Conservation (phyloP, 2,113 vertebrate species). For the Orthonyx spaldingii region DNA sequence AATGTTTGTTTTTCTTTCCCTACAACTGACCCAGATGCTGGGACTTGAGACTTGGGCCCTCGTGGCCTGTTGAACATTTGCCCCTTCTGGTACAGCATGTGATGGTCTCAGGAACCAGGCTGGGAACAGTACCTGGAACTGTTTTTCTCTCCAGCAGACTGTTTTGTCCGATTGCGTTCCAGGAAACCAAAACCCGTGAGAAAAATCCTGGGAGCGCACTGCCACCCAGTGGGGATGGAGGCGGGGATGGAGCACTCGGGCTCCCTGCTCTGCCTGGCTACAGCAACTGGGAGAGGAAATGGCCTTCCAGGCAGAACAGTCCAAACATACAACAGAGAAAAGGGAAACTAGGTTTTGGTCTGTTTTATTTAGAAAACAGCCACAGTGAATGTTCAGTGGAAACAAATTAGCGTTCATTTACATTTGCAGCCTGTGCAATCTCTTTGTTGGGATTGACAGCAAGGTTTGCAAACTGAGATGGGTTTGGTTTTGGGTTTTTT, state of each 20-base stretch:
- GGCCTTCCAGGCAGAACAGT: not conserved
- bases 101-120: not conserved
- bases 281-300: fast-evolving
- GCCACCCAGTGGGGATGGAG: constrained; percentile 35
- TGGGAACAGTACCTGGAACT: constrained; percentile 13
- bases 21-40: not conserved
- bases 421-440: not conserved
- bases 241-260: not conserved
- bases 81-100: not conserved
- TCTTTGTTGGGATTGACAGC: not conserved
- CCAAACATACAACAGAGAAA: not conserved
- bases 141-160: not conserved
- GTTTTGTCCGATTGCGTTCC: not conserved
- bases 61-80: not conserved
- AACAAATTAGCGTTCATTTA: not conserved
- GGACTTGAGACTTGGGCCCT: not conserved
- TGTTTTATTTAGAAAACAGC: constrained; percentile 44
- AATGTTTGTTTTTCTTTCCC: not conserved
- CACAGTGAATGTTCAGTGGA: not conserved
- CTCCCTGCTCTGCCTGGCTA: fast-evolving
- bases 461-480: not conserved
- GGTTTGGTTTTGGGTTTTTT: not conserved
- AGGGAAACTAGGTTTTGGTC: not conserved
- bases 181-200: not conserved
- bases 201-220: not conserved